Base-by-base conservation (phyloP, 2,113 vertebrate genomes). In the Sander lucioperca region DNA sequence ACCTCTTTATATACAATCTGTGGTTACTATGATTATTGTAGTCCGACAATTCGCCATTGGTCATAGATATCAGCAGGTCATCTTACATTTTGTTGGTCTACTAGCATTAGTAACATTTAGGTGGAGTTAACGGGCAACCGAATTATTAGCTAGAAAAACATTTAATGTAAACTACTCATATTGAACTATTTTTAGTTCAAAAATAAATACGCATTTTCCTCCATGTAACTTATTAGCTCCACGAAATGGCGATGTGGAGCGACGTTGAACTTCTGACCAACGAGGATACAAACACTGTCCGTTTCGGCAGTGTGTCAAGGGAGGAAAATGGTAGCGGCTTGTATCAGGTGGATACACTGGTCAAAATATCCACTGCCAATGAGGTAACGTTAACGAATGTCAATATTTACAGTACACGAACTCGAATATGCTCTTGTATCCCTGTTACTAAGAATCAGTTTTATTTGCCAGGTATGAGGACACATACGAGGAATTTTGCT, bases 291-390 rank as follows among this genome's bases (percentile, higher is more conserved):
- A 95, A 92, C 80, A 96, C 90, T 0, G 92, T 93, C 63, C 95
- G 93, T 16, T 80, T 99, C 5, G 91, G 90, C 4, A 83, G 94
- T 23, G 95, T 94, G 21, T 88, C 95, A 18, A 91, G 92, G 21
- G 95, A 92, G 4, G 96, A 97, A 58, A 95, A 94, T 25, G 96
- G 96, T 9, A 96, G 94, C 1, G 95, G 96, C 0, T 83, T 99
- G 75, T 99, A 99, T 85, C 97, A 99, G 92, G 96, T 97, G 71
- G 96, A 97, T 15, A 94, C 97, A 0, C 83, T 97, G 18, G 95
- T 96, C 23, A 97, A 96, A 68, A 95, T 99, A 77, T 96, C 96
- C 5, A 95, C 97, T 0, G 92, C 93, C 5, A 95, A 94, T 81
- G 93, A 97, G 96, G 98, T 99, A 94, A 53, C 51, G 16, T 53